Conservation (phyloP, 2,797 vertebrate genomes). For the Podarcis siculus region DNA sequence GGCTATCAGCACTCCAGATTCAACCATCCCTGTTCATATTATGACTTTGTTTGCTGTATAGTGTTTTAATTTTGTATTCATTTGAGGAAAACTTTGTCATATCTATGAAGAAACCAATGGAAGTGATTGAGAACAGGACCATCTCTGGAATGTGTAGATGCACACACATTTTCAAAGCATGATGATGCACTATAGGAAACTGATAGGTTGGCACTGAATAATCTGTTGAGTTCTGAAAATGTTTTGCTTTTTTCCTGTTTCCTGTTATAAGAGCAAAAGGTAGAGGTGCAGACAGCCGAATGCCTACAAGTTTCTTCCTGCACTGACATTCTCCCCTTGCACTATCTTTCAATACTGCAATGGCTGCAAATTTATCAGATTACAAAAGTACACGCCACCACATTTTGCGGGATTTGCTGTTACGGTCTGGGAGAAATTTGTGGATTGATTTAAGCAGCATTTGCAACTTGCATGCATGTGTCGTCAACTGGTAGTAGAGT, state of each 20-base stretch:
- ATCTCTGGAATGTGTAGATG: background rate
- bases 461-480: background rate
- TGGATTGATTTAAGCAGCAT: background rate
- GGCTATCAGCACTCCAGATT: too few species aligned
- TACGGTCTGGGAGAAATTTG: background rate
- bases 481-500: background rate
- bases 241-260: background rate
- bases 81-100: background rate
- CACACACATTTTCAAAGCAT: background rate
- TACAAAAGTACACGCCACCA: background rate
- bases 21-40: too few species aligned
- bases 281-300: background rate
- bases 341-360: slow-evolving; percentile 23
- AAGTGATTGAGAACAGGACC: background rate
- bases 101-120: background rate
- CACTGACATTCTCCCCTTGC: background rate
- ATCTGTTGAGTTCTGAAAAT: background rate
- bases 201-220: background rate
- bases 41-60: too few species aligned
- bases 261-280: slow-evolving; percentile 20
- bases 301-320: background rate
- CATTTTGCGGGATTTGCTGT: background rate
- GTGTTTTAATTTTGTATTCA: background rate
- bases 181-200: background rate
- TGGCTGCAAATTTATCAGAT: background rate